A percentile compares a stretch with the other conserved stretches of the same genome.
Evolutionary conservation across 2,888 invertebrate genomes (phyloP).

Genomic region (Caenorhabditis sp.): DNA sequence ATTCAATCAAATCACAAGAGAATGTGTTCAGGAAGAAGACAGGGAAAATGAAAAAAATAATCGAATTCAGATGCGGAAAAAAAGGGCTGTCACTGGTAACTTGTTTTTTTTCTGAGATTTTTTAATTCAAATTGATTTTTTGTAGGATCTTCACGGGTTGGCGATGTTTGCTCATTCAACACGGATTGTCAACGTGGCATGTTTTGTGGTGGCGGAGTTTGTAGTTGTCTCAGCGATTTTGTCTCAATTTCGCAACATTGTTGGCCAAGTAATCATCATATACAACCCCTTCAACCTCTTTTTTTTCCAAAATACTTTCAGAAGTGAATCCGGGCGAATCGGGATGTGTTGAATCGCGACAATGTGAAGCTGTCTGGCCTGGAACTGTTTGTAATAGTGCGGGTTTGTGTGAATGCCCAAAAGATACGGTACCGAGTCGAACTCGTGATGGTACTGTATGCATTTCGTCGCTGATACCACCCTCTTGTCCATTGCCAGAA

Average conservation of each 20-base stretch:
- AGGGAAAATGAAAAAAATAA: constrained; percentile 9
- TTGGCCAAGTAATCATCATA: constrained; percentile 67
- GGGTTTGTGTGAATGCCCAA: constrained; percentile 67
- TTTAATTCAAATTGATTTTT: too few relatives aligned
- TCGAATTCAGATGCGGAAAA: constrained; percentile 10
- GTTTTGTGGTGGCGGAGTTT: constrained; percentile 67
- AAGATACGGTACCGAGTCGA: constrained; percentile 54
- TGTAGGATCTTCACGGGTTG: constrained; percentile 58
- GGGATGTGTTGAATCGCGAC: constrained; percentile 65
- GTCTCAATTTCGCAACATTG: constrained; percentile 66
- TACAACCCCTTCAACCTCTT: constrained; percentile 1
- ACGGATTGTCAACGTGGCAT: constrained; percentile 68
- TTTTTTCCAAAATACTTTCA: constrained; percentile 36
- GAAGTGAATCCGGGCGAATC: constrained; percentile 68
- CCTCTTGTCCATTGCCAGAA: constrained; percentile 65
- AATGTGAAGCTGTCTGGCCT: constrained; percentile 68
- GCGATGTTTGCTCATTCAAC: constrained; percentile 64
- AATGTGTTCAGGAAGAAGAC: constrained; percentile 47
- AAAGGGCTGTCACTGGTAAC: constrained; percentile 16
- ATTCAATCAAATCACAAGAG: constrained; percentile 49
- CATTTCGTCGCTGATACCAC: constrained; percentile 59
- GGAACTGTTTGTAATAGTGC: constrained; percentile 56
- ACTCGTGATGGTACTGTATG: constrained; percentile 65
- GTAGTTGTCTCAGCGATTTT: constrained; percentile 63
- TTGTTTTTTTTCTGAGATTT: too few relatives aligned